Conservation (phyloP, 2,113 vertebrate genomes). For the Ageneiosus marmoratus region DNA sequence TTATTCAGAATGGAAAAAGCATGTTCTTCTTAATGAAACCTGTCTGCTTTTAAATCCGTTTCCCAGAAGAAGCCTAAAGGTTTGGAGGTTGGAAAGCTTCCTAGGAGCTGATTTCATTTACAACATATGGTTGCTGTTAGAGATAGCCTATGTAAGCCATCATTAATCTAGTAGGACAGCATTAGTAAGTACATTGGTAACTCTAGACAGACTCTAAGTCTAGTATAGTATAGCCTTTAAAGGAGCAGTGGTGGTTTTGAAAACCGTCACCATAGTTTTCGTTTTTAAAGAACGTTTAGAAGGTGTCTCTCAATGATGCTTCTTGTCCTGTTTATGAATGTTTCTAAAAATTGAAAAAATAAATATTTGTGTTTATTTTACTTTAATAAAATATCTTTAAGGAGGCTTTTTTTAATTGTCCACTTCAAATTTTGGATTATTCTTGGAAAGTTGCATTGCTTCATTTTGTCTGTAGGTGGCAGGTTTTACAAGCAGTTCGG, state of each 20-base stretch:
- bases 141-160: neutral
- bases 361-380: neutral
- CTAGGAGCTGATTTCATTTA: conserved; percentile 29
- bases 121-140: conserved; percentile 4
- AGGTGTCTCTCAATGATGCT: neutral
- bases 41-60: conserved; percentile 4
- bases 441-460: conserved; percentile 35
- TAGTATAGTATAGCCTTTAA: neutral
- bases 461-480: conserved; percentile 65
- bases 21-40: conserved; percentile 29
- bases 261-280: neutral
- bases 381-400: neutral
- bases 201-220: neutral
- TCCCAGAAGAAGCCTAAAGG: conserved; percentile 25
- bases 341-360: neutral
- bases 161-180: conserved; percentile 6
- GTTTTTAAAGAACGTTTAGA: neutral
- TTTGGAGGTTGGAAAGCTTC: conserved; percentile 6
- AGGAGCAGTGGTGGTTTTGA: neutral
- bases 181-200: conserved; percentile 19
- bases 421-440: neutral
- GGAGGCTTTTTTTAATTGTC: neutral
- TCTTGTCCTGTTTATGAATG: neutral
- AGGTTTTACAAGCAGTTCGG: conserved; percentile 61
- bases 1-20: conserved; percentile 4